A percentile compares a stretch with the other conserved stretches of the same genome.
Evolutionary conservation across 2,888 invertebrate genomes (phyloP).

Genomic region (Yponomeuta malinellus): DNA sequence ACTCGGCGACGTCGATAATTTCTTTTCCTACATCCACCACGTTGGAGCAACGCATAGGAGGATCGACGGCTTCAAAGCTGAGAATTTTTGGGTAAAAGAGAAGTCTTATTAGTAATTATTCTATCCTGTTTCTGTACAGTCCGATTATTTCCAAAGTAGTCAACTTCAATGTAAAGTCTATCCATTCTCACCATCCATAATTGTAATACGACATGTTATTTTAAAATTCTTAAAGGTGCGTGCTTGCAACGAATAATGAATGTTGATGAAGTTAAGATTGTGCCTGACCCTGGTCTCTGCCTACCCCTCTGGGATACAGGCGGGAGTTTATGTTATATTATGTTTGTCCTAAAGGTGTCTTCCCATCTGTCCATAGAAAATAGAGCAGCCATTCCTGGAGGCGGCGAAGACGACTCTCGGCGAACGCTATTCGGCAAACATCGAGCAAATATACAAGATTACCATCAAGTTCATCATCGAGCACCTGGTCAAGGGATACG

Average conservation of each 20-base stretch:
- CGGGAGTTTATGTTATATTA: too few species aligned
- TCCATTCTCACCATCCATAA: too few species aligned
- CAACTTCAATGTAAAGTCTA: too few species aligned
- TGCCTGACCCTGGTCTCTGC: too few species aligned
- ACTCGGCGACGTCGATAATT: conserved; percentile 83
- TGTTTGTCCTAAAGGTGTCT: neutral
- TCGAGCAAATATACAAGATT: conserved; percentile 90
- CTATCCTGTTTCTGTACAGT: conserved; percentile 22
- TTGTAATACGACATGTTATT: too few species aligned
- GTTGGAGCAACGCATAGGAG: conserved; percentile 82
- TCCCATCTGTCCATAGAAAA: conserved; percentile 80
- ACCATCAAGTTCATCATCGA: conserved; percentile 92
- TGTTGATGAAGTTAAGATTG: too few species aligned
- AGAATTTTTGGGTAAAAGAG: conserved; percentile 82
- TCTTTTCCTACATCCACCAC: conserved; percentile 81
- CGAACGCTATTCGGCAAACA: conserved; percentile 91
- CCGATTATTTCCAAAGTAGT: neutral
- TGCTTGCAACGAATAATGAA: too few species aligned
- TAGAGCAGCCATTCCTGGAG: conserved; percentile 90
- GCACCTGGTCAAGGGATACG: conserved; percentile 87
- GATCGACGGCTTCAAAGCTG: conserved; percentile 83
- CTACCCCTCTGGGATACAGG: too few species aligned
- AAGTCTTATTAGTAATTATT: too few species aligned
- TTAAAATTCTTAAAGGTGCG: too few species aligned
- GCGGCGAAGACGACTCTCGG: conserved; percentile 91